A percentile compares a stretch with the other conserved stretches of the same genome.
phyloP scores from a whole-genome alignment of 2,888 invertebrate genomes.

The Labia minor region DNA sequence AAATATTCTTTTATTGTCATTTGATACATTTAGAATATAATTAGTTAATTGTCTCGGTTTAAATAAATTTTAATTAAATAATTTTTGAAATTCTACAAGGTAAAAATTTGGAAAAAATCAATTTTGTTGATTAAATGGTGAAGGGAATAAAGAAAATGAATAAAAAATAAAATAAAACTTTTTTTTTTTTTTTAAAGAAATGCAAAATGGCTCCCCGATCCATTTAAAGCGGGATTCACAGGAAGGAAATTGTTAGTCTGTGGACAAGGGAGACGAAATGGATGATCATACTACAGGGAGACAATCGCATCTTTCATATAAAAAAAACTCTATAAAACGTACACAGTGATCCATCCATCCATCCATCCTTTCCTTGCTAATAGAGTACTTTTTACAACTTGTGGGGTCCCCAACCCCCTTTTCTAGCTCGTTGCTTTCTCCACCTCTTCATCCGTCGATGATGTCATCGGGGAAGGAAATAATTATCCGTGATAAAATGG shows the following conservation, averaged over 20 bases:
- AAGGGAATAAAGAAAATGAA: too few relatives aligned
- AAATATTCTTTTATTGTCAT: too few relatives aligned
- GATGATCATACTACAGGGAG: neutral
- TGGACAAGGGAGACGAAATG: constrained; percentile 1
- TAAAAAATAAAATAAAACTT: too few relatives aligned
- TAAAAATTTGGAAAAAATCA: too few relatives aligned
- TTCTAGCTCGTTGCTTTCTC: neutral
- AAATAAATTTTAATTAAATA: too few relatives aligned
- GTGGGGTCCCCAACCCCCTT: neutral
- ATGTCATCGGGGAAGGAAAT: constrained; percentile 13
- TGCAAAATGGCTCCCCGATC: neutral
- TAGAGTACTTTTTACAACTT: constrained; percentile 4
- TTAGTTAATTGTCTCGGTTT: too few relatives aligned
- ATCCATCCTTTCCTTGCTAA: neutral
- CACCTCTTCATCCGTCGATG: neutral
- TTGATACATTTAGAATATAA: too few relatives aligned
- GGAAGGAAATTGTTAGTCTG: constrained; percentile 13
- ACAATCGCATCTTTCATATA: neutral
- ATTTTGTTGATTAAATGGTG: too few relatives aligned
- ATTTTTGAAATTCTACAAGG: too few relatives aligned
- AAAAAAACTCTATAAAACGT: neutral
- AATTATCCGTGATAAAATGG: constrained; percentile 13
- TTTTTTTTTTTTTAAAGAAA: neutral
- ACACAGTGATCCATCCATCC: neutral
- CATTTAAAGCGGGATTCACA: neutral